phyloP scores from a whole-genome alignment of 64 coral and sea anemone genomes.

The Porites australiensis region DNA sequence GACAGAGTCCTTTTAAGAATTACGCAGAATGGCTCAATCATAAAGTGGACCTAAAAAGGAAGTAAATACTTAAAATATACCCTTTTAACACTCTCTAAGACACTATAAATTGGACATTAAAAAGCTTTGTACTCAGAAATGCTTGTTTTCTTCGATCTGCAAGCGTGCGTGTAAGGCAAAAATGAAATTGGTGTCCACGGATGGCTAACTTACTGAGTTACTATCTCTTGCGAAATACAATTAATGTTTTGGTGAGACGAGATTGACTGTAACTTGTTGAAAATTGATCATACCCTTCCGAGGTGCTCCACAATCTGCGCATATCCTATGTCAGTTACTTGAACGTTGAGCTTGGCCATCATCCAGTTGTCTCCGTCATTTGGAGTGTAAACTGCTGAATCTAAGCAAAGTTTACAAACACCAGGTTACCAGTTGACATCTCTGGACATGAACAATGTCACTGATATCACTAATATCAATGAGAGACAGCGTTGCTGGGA shows the following conservation, averaged over 20 bases:
- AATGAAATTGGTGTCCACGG: too few relatives aligned
- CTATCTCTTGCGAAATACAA: neutral
- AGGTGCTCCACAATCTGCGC: constrained; percentile 66
- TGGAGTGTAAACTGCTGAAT: constrained; percentile 61
- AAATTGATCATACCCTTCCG: neutral
- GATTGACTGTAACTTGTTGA: neutral
- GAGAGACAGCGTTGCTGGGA: too few relatives aligned
- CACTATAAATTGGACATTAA: neutral
- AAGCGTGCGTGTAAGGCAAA: too few relatives aligned
- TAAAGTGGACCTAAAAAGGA: constrained; percentile 46
- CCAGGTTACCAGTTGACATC: neutral
- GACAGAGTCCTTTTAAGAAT: constrained; percentile 60
- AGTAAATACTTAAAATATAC: too few relatives aligned
- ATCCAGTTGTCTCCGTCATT: constrained; percentile 53
- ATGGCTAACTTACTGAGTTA: too few relatives aligned
- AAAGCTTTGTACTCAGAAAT: neutral
- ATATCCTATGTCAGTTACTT: constrained; percentile 66
- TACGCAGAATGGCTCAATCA: constrained; percentile 63
- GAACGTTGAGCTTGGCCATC: constrained; percentile 59
- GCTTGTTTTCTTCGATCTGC: too few relatives aligned
- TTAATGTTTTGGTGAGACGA: too few relatives aligned
- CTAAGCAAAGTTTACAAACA: neutral
- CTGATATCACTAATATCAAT: too few relatives aligned
- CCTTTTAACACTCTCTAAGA: neutral
- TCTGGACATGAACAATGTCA: too few relatives aligned